Evolutionary conservation across 2,113 vertebrate genomes (phyloP).

Genomic region (Myiopsitta monachus): DNA sequence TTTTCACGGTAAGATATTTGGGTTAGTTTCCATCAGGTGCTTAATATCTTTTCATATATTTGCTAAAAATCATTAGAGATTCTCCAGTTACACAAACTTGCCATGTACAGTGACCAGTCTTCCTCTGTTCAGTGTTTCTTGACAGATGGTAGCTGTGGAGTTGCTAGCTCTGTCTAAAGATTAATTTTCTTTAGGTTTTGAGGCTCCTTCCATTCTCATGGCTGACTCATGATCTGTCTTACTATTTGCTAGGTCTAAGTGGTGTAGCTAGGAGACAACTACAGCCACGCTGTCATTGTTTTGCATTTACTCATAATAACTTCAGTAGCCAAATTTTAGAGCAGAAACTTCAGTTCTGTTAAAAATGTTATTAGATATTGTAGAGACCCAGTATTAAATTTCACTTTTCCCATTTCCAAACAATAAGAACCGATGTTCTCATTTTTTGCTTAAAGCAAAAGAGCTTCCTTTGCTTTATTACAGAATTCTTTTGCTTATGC

Average conservation of each 20-base stretch:
- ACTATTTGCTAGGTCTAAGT: background rate
- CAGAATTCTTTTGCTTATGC: background rate
- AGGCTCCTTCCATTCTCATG: conserved; percentile 23
- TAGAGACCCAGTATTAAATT: background rate
- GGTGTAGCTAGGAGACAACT: conserved; percentile 47
- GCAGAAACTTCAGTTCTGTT: background rate
- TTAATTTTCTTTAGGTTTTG: conserved; percentile 9
- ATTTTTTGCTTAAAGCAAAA: background rate
- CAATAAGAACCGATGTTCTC: background rate
- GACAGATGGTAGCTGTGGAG: background rate
- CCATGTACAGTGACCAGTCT: background rate
- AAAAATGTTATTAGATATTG: background rate
- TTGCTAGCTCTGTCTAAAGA: background rate
- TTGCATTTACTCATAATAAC: background rate
- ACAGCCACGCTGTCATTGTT: conserved; percentile 13
- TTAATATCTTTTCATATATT: background rate
- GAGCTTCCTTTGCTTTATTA: background rate
- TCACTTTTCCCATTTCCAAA: background rate
- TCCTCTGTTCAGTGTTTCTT: background rate
- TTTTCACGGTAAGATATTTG: background rate
- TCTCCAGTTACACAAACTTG: background rate
- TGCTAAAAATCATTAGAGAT: background rate
- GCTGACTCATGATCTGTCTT: conserved; percentile 1
- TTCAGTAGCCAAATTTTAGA: conserved; percentile 8
- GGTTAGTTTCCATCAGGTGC: background rate